Evolutionary conservation across 2,797 vertebrate genomes (phyloP), one percentile per base, ranked within the genome.

Genomic region (Phoxinus dragarum): DNA sequence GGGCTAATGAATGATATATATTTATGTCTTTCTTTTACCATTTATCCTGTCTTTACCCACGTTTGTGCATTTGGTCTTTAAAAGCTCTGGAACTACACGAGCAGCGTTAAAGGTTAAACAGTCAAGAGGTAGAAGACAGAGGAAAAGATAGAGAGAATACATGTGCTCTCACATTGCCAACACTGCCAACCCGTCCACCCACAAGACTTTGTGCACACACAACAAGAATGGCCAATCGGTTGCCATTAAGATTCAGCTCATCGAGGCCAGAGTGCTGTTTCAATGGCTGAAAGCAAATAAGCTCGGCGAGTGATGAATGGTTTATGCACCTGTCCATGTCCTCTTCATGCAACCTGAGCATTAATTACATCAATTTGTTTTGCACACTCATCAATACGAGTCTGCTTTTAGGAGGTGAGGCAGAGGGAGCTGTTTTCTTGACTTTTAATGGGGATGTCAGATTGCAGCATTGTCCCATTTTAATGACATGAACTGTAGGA

Each of bases 331-430:
- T 87, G 88, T 92, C 92, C 91, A 91, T 80, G 94, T 95, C 93
- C 92, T 90, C 91, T 90, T 91, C 90, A 91, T 92, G 93, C 92
- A 94, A 94, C 93, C 91, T 90, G 89, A 88, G 86, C 93, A 95
- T 95, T 95, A 94, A 96, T 95, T 95, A 95, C 93, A 93, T 92
- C 92, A 89, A 93, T 93, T 93, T 93, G 90, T 93, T 93, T 93
- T 93, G 92, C 91, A 82, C 91, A 78, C 91, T 94, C 94, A 95
- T 95, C 94, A 94, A 94, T 95, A 93, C 90, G 89, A 84, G 89
- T 92, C 92, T 90, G 90, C 84, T 87, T 79, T 80, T 40, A 68
- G 68, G 76, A 42, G 56, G 27, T 34, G 31, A n/a, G 69, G 78
- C 36, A 64, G 78, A 59, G 36, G 34, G 49, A 74, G 68, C 0